A percentile compares a stretch with the other conserved stretches of the same genome.
phyloP scores from a whole-genome alignment of 2,888 invertebrate genomes.

The Archips xylosteana region DNA sequence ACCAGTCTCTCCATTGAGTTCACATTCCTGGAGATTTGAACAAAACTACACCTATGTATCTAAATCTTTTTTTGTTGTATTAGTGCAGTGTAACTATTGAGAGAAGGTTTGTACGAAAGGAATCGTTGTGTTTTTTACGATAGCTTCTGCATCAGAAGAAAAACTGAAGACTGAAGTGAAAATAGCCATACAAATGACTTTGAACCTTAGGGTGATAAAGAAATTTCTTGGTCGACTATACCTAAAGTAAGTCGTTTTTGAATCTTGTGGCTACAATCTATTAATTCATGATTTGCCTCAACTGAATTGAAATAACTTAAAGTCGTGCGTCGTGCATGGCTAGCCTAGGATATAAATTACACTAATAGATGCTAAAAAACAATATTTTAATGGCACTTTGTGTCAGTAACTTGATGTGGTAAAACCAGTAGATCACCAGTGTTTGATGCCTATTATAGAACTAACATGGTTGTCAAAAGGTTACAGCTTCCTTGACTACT shows the following conservation, averaged over 20 bases:
- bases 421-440: slow-evolving; percentile 26
- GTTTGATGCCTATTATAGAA: slow-evolving; percentile 9
- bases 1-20: too few relatives aligned
- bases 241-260: background rate
- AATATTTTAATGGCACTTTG: background rate
- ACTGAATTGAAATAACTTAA: background rate
- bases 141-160: too few relatives aligned
- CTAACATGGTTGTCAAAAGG: slow-evolving; percentile 47
- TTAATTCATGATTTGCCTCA: background rate
- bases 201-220: too few relatives aligned
- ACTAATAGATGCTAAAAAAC: background rate
- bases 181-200: too few relatives aligned
- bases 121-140: too few relatives aligned
- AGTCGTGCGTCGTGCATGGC: background rate
- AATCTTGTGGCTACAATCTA: background rate
- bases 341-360: slow-evolving; percentile 7
- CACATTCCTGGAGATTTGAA: too few relatives aligned
- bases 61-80: too few relatives aligned
- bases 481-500: slow-evolving; percentile 52
- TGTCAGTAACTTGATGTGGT: slow-evolving; percentile 11
- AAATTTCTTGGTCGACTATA: too few relatives aligned
- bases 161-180: too few relatives aligned
- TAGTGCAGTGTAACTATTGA: too few relatives aligned
- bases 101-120: too few relatives aligned
- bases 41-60: too few relatives aligned